Base-by-base conservation (phyloP, 2,113 vertebrate genomes). In the Vulpes lagopus region DNA sequence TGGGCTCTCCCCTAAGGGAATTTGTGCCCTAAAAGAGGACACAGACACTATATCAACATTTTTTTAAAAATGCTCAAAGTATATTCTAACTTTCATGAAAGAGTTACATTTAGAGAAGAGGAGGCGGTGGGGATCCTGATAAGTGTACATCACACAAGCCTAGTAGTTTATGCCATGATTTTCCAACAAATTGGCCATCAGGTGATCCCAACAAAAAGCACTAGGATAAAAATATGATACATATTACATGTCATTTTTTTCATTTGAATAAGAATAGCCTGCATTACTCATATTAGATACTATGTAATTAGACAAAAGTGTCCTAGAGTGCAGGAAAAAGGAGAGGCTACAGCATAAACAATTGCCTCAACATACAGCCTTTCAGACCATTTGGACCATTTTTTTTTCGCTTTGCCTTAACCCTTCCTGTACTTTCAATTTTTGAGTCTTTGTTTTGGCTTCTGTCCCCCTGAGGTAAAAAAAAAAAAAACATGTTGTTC, bases 71-170 rank as follows among this genome's bases (percentile, higher is more conserved):
- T 11, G 11, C 27, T 88, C 55, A 73, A 5, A 60, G 17, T 62
- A 5, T 2, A 15, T 62, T 15, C 25, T 88, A 64, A 62, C 32
- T 49, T 96, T 38, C 53, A 32, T 1, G 43, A 53, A 69, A 95
- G 23, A 95, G 30, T 35, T 11, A 62, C 5, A 64, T 20, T 74
- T 32, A 62, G 23, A 51, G 30, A 27, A 85, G 35, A 80, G 17
- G 5, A 73, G 20, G 12, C 25, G 1, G 3, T 35, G 2, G 0
- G 11, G 38, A n/a, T 5, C 3, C 32, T 30, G 17, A 60, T 23
- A 35, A 88, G 14, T 25, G 38, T 9, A 3, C 16, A 32, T 32
- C 22, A 35, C 49, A 93, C 23, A 59, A 57, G 38, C 2, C 27
- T 49, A 20, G n/a, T 16, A 62, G 30, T 51, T 69, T 22, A 83